Evolutionary conservation across 2,888 invertebrate species (phyloP).

Genomic region (Nomada fucata): DNA sequence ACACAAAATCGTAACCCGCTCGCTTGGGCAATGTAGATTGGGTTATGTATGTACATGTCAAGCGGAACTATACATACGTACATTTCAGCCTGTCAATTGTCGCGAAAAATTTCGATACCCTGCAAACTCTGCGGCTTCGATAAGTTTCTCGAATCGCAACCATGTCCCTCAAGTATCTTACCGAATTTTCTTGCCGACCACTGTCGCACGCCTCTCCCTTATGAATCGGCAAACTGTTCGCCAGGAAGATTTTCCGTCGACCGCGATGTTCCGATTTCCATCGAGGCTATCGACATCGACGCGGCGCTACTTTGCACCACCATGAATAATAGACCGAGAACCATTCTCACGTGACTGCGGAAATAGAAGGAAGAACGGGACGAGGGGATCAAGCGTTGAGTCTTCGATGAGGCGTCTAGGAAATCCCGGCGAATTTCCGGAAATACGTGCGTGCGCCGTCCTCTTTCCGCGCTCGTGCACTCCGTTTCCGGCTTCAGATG

Average conservation of each 20-base stretch:
- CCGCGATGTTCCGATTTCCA: slow-evolving; percentile 32
- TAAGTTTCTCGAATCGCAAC: too few species aligned
- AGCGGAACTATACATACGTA: too few species aligned
- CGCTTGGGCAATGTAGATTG: too few species aligned
- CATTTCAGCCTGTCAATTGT: too few species aligned
- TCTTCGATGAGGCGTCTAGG: slow-evolving; percentile 55
- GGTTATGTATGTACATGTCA: too few species aligned
- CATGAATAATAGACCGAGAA: slow-evolving; percentile 35
- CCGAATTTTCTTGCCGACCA: neutral
- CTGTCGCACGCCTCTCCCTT: too few species aligned
- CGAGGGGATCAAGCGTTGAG: slow-evolving; percentile 20
- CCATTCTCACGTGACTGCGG: slow-evolving; percentile 15
- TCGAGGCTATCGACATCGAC: slow-evolving; percentile 27
- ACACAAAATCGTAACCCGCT: too few species aligned
- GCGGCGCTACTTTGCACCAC: slow-evolving; percentile 11
- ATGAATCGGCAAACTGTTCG: too few species aligned
- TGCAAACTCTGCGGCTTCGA: too few species aligned
- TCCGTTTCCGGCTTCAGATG: neutral
- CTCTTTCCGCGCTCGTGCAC: neutral
- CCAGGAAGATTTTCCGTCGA: slow-evolving; percentile 14
- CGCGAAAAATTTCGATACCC: too few species aligned
- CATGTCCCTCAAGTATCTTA: too few species aligned
- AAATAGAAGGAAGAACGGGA: slow-evolving; percentile 32
- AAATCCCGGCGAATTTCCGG: slow-evolving; percentile 60
- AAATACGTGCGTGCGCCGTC: slow-evolving; percentile 39